Evolutionary conservation across 2,888 invertebrate genomes (phyloP).

Genomic region (Aphidoletes aphidimyza): DNA sequence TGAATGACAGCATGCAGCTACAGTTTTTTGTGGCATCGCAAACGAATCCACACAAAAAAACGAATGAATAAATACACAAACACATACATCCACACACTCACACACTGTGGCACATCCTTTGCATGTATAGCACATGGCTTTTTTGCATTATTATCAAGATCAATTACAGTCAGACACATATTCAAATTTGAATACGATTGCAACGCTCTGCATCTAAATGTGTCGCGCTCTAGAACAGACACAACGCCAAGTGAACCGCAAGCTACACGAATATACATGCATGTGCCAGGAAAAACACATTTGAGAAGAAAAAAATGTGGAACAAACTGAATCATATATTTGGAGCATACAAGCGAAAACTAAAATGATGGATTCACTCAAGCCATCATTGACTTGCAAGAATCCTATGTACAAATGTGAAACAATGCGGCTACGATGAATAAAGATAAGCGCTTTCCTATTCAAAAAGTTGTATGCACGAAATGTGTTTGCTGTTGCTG

Average conservation of each 20-base stretch:
- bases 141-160: constrained; percentile 26
- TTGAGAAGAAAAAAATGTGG: not conserved
- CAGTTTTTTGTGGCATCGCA: not conserved
- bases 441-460: constrained; percentile 41
- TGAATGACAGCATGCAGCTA: constrained; percentile 41
- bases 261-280: not conserved
- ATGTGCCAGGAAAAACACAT: not conserved
- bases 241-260: constrained; percentile 37
- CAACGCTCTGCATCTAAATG: constrained; percentile 10
- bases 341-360: not conserved
- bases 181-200: constrained; percentile 37
- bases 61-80: too few relatives aligned
- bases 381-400: constrained; percentile 38
- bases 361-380: constrained; percentile 25
- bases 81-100: too few relatives aligned
- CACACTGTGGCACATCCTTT: not conserved
- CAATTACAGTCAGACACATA: constrained; percentile 45
- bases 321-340: not conserved
- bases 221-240: not conserved
- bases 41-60: too few relatives aligned
- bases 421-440: constrained; percentile 29
- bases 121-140: not conserved
- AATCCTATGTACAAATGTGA: constrained; percentile 11
- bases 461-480: not conserved
- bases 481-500: not conserved